phyloP scores from a whole-genome alignment of 1,140 invertebrate genomes.

The Sitobion miscanthi region DNA sequence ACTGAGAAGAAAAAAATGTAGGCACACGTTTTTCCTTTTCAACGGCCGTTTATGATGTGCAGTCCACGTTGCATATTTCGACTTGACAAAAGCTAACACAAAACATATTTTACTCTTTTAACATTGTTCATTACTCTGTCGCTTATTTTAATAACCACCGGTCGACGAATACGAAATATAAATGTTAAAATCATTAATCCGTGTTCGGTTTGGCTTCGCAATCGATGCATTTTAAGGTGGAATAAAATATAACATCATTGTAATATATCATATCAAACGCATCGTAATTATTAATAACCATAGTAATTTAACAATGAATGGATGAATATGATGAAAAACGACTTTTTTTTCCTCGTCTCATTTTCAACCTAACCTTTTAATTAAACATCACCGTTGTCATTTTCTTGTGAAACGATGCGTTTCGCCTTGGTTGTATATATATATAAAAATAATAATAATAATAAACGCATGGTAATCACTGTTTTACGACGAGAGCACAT shows the following conservation, averaged over 20 bases:
- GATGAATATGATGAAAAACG: background rate
- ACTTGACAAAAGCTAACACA: background rate
- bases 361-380: background rate
- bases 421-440: background rate
- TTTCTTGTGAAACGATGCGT: conserved; percentile 19
- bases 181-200: background rate
- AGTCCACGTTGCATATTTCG: background rate
- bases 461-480: background rate
- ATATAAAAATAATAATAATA: background rate
- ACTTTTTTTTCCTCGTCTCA: background rate
- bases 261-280: background rate
- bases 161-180: background rate
- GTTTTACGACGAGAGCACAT: conserved; percentile 2
- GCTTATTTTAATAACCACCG: background rate
- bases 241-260: background rate
- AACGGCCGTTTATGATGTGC: background rate
- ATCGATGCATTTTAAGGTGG: background rate
- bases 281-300: no score
- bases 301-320: background rate
- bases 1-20: background rate
- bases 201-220: background rate
- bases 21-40: background rate
- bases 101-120: background rate
- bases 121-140: background rate
- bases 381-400: conserved; percentile 18